These are phyloP conservation scores for Cerastis leucographa DNA, from an alignment of 2,888 invertebrate genomes.

Conservation along the genomic window DNA sequence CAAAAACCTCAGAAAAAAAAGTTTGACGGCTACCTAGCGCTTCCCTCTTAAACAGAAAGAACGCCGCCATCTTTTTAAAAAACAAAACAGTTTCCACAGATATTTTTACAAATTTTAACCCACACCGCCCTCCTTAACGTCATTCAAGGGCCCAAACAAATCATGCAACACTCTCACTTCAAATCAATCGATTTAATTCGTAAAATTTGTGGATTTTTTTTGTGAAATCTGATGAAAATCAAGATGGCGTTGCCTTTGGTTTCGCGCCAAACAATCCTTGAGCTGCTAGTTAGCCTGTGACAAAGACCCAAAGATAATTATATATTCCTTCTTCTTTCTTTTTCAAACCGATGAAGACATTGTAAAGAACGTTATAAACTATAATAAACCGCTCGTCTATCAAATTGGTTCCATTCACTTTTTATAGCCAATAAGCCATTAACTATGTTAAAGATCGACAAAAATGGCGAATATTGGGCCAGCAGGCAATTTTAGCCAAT, in stretches of 20 bases:
- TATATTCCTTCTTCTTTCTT: not conserved
- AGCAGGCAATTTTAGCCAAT: not conserved
- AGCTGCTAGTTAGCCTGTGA: too few relatives aligned
- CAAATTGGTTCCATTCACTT: conserved; percentile 17
- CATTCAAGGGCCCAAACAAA: not conserved
- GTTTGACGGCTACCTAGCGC: too few relatives aligned
- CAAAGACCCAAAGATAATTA: not conserved
- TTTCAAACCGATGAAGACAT: not conserved
- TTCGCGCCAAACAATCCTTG: not conserved
- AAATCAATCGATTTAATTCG: not conserved
- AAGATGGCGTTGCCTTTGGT: not conserved
- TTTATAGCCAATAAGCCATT: conserved; percentile 44
- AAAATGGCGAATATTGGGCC: conserved; percentile 15
- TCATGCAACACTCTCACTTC: not conserved
- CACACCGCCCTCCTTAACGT: not conserved
- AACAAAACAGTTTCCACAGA: not conserved
- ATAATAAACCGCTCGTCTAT: conserved; percentile 3
- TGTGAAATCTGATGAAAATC: not conserved
- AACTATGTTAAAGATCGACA: conserved; percentile 29
- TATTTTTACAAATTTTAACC: not conserved
- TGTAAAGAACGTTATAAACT: not conserved
- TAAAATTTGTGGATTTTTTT: not conserved
- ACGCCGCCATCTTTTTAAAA: not conserved
- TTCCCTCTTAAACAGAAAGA: not conserved
- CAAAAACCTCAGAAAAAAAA: too few relatives aligned